These are phyloP conservation scores for Bergia puertoricense DNA, from an alignment of 92 coral and sea anemone genomes.

Conservation along the genomic window DNA sequence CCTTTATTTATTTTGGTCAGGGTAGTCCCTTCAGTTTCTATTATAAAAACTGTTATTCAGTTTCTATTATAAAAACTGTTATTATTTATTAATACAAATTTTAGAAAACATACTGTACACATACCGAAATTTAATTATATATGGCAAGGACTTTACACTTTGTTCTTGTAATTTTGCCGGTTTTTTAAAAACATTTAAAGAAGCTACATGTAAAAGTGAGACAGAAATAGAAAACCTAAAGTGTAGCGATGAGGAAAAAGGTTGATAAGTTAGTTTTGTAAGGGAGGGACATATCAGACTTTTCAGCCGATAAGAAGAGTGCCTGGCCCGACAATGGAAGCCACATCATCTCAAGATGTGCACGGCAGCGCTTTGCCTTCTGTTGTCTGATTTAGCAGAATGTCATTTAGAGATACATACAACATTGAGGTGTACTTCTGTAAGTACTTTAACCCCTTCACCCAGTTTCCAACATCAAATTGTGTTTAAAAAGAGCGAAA, in stretches of 20 bases:
- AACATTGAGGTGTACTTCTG: background rate
- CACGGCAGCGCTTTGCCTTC: conserved; percentile 9
- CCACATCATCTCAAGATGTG: background rate
- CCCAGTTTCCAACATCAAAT: background rate
- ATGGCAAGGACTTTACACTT: too few relatives aligned
- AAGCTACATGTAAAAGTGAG: background rate
- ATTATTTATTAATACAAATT: background rate
- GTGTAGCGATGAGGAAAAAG: background rate
- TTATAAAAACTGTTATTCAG: too few relatives aligned
- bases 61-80: too few relatives aligned
- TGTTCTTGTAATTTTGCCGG: background rate
- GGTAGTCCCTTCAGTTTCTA: too few relatives aligned
- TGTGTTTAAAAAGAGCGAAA: background rate
- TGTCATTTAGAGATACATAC: background rate
- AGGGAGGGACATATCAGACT: background rate
- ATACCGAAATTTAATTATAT: background rate
- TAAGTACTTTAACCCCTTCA: background rate
- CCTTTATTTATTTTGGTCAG: too few relatives aligned
- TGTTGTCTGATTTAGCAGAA: background rate
- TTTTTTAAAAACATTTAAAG: too few relatives aligned
- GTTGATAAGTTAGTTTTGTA: background rate
- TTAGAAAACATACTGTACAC: background rate
- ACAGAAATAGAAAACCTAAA: conserved; percentile 3
- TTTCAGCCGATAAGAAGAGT: background rate
- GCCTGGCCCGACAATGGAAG: background rate